These are phyloP conservation scores for Alsophila aescularia DNA, from an alignment of 2,888 invertebrate species.

Conservation along the genomic window DNA sequence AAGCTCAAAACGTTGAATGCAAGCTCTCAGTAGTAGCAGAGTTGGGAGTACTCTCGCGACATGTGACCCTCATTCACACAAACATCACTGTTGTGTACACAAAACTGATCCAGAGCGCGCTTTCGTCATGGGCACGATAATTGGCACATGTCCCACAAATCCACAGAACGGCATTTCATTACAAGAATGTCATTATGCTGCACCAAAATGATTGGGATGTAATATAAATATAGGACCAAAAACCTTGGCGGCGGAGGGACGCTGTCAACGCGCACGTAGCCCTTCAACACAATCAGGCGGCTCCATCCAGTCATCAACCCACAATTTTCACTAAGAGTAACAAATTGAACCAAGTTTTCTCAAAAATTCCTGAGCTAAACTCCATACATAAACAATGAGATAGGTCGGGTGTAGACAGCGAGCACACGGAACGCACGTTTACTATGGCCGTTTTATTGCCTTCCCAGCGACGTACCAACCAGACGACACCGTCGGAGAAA, in stretches of 20 bases:
- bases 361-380: constrained; percentile 81
- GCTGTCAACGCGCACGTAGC: constrained; percentile 57
- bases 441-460: constrained; percentile 78
- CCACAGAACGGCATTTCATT: constrained; percentile 77
- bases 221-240: constrained; percentile 80
- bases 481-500: constrained; percentile 65
- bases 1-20: constrained; percentile 17
- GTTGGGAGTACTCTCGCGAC: background rate
- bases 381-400: constrained; percentile 85
- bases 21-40: constrained; percentile 16
- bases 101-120: constrained; percentile 59
- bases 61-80: constrained; percentile 51
- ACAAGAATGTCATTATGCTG: constrained; percentile 81
- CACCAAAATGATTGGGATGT: constrained; percentile 79
- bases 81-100: constrained; percentile 64
- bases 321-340: constrained; percentile 69
- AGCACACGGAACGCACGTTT: constrained; percentile 81
- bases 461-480: constrained; percentile 59
- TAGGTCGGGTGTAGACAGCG: constrained; percentile 81
- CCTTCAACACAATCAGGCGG: constrained; percentile 51
- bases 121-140: constrained; percentile 76
- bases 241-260: constrained; percentile 70
- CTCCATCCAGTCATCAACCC: constrained; percentile 51
- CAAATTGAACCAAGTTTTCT: constrained; percentile 67
- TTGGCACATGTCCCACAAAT: constrained; percentile 83